Evolutionary conservation across 2,888 invertebrate genomes (phyloP), one percentile per base, ranked within the genome.

Genomic region (Diarsia rubi): DNA sequence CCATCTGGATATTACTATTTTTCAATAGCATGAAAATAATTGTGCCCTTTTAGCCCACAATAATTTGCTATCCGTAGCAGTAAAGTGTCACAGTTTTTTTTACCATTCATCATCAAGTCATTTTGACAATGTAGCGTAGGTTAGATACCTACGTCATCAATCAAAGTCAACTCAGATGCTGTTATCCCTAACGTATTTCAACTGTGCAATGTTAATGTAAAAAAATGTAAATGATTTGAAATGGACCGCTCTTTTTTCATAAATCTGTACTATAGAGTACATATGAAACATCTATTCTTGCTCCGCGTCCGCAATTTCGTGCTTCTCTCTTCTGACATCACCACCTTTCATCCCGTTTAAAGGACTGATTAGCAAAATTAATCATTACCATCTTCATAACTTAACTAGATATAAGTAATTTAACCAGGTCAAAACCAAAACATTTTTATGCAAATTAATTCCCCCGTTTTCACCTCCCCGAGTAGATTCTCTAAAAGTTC

Each of bases 181-280:
- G 78, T 78, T 73, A 73, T 67, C 54, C 42, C 47, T 62, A 72
- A 78, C 47, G 72, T 77, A 64, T 78, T 62, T 66, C 57, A 45
- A 74, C 59, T 64, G 45, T 52, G 49, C 78, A 64, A 60, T 79
- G 59, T 74, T 45, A 57, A 74, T n/a, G n/a, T n/a, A n/a, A n/a
- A n/a, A n/a, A n/a, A n/a, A 74, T 74, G 52, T 59, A 78, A 78
- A 64, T 19, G 73, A 57, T 73, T 78, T 78, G 27, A 78, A 72
- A 78, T 19, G 42, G 31, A 31, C 24, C 19, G 24, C n/a, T 65
- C 65, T 77, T 62, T 66, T 49, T 57, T 57, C 24, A 54, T 54
- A 24, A 5, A 21, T 47, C 19, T 21, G 8, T 47, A 47, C 8
- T 47, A 54, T 24, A 54, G 24, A 24, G 14, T 5, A 37, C 37